phyloP scores from a whole-genome alignment of 2,888 invertebrate species.

The Ophion costatus region DNA sequence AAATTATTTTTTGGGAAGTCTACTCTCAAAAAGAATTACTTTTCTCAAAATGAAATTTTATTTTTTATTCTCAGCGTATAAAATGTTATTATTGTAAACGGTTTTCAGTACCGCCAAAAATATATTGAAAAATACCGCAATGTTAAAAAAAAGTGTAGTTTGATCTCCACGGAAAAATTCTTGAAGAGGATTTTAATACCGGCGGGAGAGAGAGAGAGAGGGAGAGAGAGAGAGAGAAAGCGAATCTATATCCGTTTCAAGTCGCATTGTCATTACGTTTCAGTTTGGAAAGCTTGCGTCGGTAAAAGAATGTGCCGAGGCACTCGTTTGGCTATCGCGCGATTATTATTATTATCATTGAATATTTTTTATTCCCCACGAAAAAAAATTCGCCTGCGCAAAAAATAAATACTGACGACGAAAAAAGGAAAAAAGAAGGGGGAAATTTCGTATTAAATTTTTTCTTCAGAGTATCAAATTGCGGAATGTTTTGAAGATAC shows the following conservation, averaged over 20 bases:
- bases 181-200: not conserved
- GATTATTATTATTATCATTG: not conserved
- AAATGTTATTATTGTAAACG: not conserved
- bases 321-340: not conserved
- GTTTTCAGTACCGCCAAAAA: not conserved
- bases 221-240: not conserved
- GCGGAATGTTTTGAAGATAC: too few species aligned
- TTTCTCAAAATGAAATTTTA: not conserved
- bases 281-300: not conserved
- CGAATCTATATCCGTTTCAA: not conserved
- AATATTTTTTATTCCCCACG: not conserved
- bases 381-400: conserved; percentile 4
- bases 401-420: not conserved
- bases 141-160: not conserved
- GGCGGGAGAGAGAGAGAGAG: not conserved
- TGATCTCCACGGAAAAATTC: too few species aligned
- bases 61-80: not conserved
- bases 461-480: too few species aligned
- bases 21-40: too few species aligned
- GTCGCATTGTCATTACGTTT: not conserved
- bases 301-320: not conserved
- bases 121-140: not conserved
- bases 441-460: not conserved
- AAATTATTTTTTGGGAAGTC: too few species aligned
- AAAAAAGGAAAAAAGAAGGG: not conserved